A percentile compares a stretch with the other conserved stretches of the same genome.
These are phyloP conservation scores for Dreissena polymorpha DNA, from an alignment of 1,140 invertebrate genomes.

Conservation along the genomic window DNA sequence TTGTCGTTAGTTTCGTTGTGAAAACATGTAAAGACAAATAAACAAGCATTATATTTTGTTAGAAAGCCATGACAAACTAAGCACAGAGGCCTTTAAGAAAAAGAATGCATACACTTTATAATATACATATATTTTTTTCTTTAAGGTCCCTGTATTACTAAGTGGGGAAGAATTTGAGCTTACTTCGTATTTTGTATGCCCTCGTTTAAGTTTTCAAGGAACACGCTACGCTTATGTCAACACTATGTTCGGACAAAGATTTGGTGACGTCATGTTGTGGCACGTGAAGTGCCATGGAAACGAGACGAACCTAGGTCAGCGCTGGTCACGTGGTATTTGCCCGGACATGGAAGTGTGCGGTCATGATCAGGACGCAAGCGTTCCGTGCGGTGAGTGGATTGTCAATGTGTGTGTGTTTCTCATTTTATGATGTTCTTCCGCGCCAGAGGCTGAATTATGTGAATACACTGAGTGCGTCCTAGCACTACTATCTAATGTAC, in stretches of 20 bases:
- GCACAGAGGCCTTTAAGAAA: neutral
- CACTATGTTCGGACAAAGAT: slow-evolving; percentile 31
- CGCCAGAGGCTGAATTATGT: too few species aligned
- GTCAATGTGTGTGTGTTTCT: too few species aligned
- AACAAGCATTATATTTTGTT: too few species aligned
- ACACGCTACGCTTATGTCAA: neutral
- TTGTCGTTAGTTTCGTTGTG: too few species aligned
- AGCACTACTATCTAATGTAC: too few species aligned
- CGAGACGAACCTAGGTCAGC: slow-evolving; percentile 30
- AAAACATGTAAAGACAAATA: too few species aligned
- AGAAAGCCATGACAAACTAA: neutral
- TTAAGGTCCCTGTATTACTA: neutral
- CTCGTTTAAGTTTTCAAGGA: slow-evolving; percentile 15
- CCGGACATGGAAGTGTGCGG: slow-evolving; percentile 6
- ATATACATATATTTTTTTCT: neutral
- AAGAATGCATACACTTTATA: neutral
- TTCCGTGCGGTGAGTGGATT: too few species aligned
- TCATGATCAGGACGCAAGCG: slow-evolving; percentile 35
- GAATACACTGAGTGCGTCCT: too few species aligned
- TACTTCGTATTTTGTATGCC: neutral
- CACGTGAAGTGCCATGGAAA: slow-evolving; percentile 22
- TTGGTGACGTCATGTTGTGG: slow-evolving; percentile 8
- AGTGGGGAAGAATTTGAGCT: neutral
- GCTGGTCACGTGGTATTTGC: slow-evolving; percentile 21
- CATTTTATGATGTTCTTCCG: too few species aligned